A percentile compares a stretch with the other conserved stretches of the same genome.
Conservation (phyloP, 2,113 vertebrate genomes). For the Thamnophis sirtalis region DNA sequence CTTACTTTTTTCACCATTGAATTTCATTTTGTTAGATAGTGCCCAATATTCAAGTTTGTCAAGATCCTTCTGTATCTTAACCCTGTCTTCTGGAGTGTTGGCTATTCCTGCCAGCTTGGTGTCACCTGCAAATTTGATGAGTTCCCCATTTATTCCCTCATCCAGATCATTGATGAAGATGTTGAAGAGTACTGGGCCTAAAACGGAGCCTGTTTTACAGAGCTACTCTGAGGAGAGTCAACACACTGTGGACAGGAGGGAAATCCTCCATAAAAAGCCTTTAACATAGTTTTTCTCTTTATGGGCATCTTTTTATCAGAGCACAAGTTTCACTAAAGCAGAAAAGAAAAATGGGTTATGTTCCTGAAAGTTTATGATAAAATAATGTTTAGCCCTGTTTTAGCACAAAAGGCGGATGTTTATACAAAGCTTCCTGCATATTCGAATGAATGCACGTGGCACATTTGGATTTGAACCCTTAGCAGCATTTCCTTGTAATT, state of each 20-base stretch:
- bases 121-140: too few species aligned
- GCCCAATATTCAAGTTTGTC: too few species aligned
- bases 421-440: background rate
- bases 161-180: too few species aligned
- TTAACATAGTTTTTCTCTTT: background rate
- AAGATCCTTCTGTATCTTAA: too few species aligned
- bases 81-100: too few species aligned
- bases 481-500: background rate
- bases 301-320: background rate
- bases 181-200: too few species aligned
- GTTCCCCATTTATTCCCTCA: too few species aligned
- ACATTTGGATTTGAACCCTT: background rate
- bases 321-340: background rate
- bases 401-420: background rate
- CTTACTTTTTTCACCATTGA: too few species aligned
- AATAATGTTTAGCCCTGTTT: background rate
- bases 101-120: too few species aligned
- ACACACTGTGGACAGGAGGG: background rate
- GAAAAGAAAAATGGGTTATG: background rate
- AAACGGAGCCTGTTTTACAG: too few species aligned
- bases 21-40: too few species aligned
- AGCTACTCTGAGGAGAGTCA: background rate
- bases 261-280: background rate
- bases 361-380: background rate
- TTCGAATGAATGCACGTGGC: background rate